phyloP scores from a whole-genome alignment of 2,113 vertebrate species.

The Eptatretus burgeri region DNA sequence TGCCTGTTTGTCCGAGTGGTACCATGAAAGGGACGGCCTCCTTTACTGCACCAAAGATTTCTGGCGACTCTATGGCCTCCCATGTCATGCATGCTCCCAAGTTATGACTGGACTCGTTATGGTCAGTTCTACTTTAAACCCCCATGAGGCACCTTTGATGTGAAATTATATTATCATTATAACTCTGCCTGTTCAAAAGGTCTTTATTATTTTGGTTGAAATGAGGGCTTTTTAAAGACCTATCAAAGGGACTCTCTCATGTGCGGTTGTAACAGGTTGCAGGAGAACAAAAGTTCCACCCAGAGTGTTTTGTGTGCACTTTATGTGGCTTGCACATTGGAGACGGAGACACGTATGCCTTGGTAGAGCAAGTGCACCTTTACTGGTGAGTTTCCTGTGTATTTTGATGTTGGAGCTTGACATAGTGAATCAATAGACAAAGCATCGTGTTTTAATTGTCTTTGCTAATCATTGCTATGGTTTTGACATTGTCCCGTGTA shows the following conservation, averaged over 20 bases:
- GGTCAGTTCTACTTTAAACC: conserved; percentile 19
- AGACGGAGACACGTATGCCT: conserved; percentile 56
- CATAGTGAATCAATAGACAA: too few species aligned
- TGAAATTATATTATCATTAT: too few species aligned
- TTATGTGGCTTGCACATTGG: conserved; percentile 79
- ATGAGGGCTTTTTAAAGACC: too few species aligned
- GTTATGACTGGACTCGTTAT: conserved; percentile 83
- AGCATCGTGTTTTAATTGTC: too few species aligned
- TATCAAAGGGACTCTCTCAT: background rate
- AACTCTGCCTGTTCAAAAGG: too few species aligned
- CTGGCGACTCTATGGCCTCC: conserved; percentile 64
- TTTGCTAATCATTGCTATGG: too few species aligned
- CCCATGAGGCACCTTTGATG: too few species aligned
- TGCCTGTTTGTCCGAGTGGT: conserved; percentile 64
- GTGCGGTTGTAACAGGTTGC: conserved; percentile 37
- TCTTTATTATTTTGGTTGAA: too few species aligned
- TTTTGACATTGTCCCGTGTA: too few species aligned
- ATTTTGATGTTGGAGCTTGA: too few species aligned
- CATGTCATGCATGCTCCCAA: conserved; percentile 69
- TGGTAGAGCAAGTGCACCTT: conserved; percentile 55
- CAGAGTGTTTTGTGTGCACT: conserved; percentile 75
- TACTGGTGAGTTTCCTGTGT: conserved; percentile 32
- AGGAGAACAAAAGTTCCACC: conserved; percentile 80
- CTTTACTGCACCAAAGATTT: conserved; percentile 75
- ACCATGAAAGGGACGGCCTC: conserved; percentile 60